Evolutionary conservation across 2,113 vertebrate species (phyloP).

Genomic region (Butorides virescens): DNA sequence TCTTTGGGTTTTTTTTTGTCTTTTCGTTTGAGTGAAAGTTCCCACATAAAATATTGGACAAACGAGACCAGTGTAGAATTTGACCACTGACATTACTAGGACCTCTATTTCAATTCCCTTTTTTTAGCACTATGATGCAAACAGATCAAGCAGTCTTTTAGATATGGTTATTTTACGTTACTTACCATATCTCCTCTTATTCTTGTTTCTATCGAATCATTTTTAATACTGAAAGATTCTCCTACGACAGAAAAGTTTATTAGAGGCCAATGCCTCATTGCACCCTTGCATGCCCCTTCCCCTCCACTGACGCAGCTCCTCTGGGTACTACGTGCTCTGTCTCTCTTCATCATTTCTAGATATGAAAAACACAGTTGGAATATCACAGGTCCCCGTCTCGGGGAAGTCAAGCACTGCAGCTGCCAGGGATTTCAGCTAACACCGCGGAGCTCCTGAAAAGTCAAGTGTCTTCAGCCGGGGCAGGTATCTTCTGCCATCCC

Average conservation of each 20-base stretch:
- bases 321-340: not conserved
- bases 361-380: not conserved
- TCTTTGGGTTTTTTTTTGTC: not conserved
- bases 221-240: not conserved
- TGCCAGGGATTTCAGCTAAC: constrained; percentile 60
- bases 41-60: not conserved
- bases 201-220: not conserved
- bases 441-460: constrained; percentile 29
- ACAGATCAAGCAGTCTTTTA: not conserved
- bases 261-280: not conserved
- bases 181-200: not conserved
- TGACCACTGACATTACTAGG: not conserved
- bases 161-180: not conserved
- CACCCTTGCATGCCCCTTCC: not conserved
- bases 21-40: not conserved
- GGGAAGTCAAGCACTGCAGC: constrained; percentile 24
- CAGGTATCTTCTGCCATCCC: not conserved
- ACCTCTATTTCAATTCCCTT: not conserved
- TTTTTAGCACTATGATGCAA: not conserved
- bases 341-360: not conserved
- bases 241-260: not conserved
- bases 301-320: not conserved
- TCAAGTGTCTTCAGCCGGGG: constrained; percentile 15
- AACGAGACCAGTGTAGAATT: not conserved
- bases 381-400: not conserved